phyloP scores from a whole-genome alignment of 2,888 invertebrate species.

The Lysandra bellargus region DNA sequence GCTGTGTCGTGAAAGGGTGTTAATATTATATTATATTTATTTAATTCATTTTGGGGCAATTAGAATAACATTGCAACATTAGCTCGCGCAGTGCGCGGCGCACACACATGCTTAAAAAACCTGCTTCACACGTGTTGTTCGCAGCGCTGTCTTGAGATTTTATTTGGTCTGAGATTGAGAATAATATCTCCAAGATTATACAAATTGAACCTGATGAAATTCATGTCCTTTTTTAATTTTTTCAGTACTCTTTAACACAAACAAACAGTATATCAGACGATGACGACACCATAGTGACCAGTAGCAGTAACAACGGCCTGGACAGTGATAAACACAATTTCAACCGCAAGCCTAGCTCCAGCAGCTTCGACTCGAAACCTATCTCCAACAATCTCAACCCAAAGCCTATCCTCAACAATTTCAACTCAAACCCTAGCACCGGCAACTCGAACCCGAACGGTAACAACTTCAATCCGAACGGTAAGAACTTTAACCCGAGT shows the following conservation, averaged over 20 bases:
- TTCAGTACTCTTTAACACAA: conserved; percentile 67
- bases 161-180: background rate
- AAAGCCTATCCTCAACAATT: background rate
- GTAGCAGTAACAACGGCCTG: conserved; percentile 61
- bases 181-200: background rate
- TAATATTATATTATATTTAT: too few species aligned
- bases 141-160: too few species aligned
- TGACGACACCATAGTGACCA: conserved; percentile 63
- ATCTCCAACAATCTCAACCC: background rate
- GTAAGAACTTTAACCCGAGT: conserved; percentile 69
- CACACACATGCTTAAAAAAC: too few species aligned
- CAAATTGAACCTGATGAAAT: background rate
- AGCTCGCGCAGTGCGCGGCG: too few species aligned
- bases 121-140: too few species aligned
- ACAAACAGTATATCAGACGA: conserved; percentile 68
- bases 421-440: background rate
- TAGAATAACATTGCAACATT: too few species aligned
- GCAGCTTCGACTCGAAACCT: background rate
- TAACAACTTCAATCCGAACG: conserved; percentile 64
- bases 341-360: conserved; percentile 51
- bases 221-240: conserved; percentile 36
- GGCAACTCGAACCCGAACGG: conserved; percentile 44
- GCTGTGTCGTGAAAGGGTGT: too few species aligned
- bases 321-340: conserved; percentile 72
- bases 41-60: too few species aligned